Evolutionary conservation across 2,888 invertebrate species (phyloP), one percentile per base, ranked within the genome.

Genomic region (Fragum sueziense): DNA sequence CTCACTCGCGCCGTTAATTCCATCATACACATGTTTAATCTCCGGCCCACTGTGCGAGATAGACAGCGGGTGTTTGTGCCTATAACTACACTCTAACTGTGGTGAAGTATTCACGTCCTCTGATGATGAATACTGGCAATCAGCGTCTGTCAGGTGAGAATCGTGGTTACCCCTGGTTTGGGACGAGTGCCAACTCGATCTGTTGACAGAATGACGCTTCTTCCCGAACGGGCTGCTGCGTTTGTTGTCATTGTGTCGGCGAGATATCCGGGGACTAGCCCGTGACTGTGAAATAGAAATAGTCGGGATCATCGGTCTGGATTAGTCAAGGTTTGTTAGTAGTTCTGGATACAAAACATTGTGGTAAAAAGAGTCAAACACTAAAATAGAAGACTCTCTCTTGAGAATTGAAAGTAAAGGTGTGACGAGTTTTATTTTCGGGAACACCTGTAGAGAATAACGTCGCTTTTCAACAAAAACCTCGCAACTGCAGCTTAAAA

Each of bases 211-310:
- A 20, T n/a, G n/a, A 29, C 65, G 20, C 37, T 52, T 33, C 61
- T 62, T 62, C 4, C 79, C 17, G 9, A 25, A 67, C 29, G 84
- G 79, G 68, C 80, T 81, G 33, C 65, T 71, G 7, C 65, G 22
- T 4, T 14, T 14, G 22, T 14, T 14, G 22, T 70, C 77, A 11
- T 78, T 76, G 29, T 62, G 34, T 29, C 52, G 70, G n/a, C 65
- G 34, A 3, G 65, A 33, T 59, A 67, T 54, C 54, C 81, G 62
- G 22, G 72, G 62, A 20, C 72, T 80, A 7, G 80, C 75, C 34
- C 80, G 72, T 51, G 84, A 68, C 84, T 84, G 84, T 52, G 84
- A 76, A 84, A 84, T 78, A 76, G 84, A 84, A 78, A 84, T 78
- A 34, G 84, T 74, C 7, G 84, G 78, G 41, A 84, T 79, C 80